Percentiles rank a stretch among this genome's conserved stretches.
Conservation (phyloP, 64 coral and sea anemone species). For the Stichodactyla helianthus region DNA sequence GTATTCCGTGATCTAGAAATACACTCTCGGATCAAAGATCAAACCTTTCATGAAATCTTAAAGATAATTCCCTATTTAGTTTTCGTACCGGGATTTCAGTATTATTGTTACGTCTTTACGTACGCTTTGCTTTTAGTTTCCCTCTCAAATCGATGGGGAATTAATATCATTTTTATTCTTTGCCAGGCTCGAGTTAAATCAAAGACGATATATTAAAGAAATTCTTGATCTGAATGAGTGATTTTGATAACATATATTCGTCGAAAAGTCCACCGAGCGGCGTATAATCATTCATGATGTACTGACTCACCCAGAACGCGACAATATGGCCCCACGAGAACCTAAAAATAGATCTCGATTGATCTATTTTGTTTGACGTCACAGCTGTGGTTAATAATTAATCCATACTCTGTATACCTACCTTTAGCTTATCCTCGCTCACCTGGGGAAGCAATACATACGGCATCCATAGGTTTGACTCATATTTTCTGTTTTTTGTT, state of each 20-base stretch:
- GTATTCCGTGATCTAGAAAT: neutral
- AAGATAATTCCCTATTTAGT: neutral
- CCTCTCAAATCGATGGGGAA: neutral
- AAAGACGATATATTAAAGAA: neutral
- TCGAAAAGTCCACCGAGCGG: neutral
- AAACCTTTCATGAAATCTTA: neutral
- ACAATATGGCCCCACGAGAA: neutral
- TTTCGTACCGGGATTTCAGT: neutral
- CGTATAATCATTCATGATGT: neutral
- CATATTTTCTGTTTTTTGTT: slow-evolving; percentile 18
- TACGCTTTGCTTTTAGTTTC: neutral
- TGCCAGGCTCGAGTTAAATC: neutral
- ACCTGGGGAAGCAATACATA: neutral
- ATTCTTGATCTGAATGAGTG: neutral
- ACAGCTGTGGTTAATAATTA: slow-evolving; percentile 20
- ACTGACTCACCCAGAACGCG: neutral
- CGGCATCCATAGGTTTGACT: slow-evolving; percentile 1
- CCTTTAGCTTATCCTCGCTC: neutral
- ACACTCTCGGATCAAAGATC: neutral
- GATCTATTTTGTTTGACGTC: slow-evolving; percentile 15
- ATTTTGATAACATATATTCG: neutral
- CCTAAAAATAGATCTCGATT: slow-evolving; percentile 1
- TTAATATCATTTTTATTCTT: neutral
- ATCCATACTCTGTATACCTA: neutral
- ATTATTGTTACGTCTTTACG: neutral